Conservation (phyloP, 2,113 vertebrate genomes). For the Crotalus viridis region DNA sequence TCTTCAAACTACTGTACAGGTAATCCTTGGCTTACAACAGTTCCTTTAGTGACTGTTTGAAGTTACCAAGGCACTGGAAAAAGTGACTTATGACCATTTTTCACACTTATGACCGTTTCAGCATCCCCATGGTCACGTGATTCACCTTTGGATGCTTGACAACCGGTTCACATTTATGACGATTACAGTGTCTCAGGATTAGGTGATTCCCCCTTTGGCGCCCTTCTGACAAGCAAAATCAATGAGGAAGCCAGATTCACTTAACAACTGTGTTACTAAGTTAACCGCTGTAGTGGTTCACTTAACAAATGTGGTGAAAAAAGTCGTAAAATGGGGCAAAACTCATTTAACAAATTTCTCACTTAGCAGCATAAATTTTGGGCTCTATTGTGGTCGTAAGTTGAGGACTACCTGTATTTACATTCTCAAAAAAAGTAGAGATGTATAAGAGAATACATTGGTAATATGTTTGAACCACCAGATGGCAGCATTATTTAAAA, state of each 20-base stretch:
- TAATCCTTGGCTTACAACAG: neutral
- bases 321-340: neutral
- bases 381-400: neutral
- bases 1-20: neutral
- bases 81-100: neutral
- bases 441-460: neutral
- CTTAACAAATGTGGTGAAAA: neutral
- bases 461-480: slow-evolving; percentile 52
- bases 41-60: neutral
- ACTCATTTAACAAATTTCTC: neutral
- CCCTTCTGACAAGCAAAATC: neutral
- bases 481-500: slow-evolving; percentile 65
- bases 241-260: neutral
- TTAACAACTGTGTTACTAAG: neutral
- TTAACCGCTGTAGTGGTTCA: neutral
- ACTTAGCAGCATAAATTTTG: neutral
- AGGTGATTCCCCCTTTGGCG: neutral
- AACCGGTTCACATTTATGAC: neutral
- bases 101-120: neutral
- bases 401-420: neutral
- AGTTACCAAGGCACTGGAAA: neutral
- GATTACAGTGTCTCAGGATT: neutral
- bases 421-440: neutral
- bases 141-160: neutral
- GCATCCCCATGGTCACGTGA: neutral